These are phyloP conservation scores for Phlogophora meticulosa DNA, from an alignment of 2,888 invertebrate genomes.

Conservation along the genomic window DNA sequence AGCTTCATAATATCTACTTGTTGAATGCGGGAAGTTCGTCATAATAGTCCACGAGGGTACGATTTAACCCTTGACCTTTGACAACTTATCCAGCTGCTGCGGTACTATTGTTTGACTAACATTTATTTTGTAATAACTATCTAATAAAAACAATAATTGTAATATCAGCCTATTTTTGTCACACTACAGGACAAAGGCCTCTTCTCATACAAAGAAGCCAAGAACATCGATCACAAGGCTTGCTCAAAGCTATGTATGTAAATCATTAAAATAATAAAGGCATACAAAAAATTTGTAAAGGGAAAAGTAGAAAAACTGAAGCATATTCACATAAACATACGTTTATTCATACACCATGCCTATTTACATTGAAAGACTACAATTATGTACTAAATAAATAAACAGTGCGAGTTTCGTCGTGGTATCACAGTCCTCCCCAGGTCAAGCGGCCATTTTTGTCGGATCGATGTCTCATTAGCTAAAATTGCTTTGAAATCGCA, in stretches of 20 bases:
- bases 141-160: no score
- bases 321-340: conserved; percentile 67
- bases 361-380: conserved; percentile 84
- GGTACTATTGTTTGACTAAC: conserved; percentile 8
- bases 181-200: no score
- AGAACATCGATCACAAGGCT: no score
- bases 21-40: not conserved
- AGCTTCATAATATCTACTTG: conserved; percentile 2
- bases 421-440: conserved; percentile 85
- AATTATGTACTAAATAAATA: conserved; percentile 77
- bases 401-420: conserved; percentile 80
- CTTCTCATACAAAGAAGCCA: no score
- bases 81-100: not conserved
- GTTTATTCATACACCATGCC: conserved; percentile 79
- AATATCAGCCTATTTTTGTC: no score
- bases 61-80: conserved; percentile 21
- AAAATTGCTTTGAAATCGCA: conserved; percentile 61
- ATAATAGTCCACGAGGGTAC: conserved; percentile 5
- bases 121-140: not conserved
- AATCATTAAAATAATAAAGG: not conserved
- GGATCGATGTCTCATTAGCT: conserved; percentile 53
- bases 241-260: no score
- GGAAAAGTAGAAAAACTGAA: conserved; percentile 6
- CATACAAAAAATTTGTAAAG: no score
- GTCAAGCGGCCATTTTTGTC: conserved; percentile 53